These are phyloP conservation scores for Orussus abietinus DNA, from an alignment of 1,140 invertebrate genomes.

Conservation along the genomic window DNA sequence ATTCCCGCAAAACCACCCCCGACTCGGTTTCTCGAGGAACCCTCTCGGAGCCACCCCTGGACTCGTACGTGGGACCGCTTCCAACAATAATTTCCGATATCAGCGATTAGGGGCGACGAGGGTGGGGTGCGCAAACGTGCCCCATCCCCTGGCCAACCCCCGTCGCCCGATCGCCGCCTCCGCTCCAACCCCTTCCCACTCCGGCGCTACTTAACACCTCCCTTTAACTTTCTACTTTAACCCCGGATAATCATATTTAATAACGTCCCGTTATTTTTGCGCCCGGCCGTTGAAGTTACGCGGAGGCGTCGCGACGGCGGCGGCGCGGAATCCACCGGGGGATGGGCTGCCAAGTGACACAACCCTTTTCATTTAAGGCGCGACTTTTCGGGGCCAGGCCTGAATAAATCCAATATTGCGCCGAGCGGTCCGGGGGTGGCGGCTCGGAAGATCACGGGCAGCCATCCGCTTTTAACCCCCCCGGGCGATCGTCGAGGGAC, in stretches of 20 bases:
- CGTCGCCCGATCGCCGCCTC: constrained; percentile 9
- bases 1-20: too few species aligned
- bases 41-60: too few species aligned
- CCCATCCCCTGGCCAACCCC: constrained; percentile 17
- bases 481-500: too few species aligned
- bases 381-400: constrained; percentile 36
- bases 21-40: too few species aligned
- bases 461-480: too few species aligned
- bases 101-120: too few species aligned
- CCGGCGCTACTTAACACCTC: too few species aligned
- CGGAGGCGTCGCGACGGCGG: constrained; percentile 4
- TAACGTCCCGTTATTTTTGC: constrained; percentile 50
- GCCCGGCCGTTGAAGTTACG: constrained; percentile 39
- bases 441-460: too few species aligned
- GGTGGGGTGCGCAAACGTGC: too few species aligned
- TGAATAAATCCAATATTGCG: constrained; percentile 52
- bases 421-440: constrained; percentile 18
- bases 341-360: constrained; percentile 29
- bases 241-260: constrained; percentile 51
- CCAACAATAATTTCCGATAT: too few species aligned
- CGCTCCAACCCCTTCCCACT: constrained; percentile 11
- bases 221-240: constrained; percentile 48
- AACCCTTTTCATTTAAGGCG: constrained; percentile 54
- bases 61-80: too few species aligned
- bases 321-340: not conserved